Evolutionary conservation across 1,140 invertebrate species (phyloP).

Genomic region (Brachionus plicatilis): DNA sequence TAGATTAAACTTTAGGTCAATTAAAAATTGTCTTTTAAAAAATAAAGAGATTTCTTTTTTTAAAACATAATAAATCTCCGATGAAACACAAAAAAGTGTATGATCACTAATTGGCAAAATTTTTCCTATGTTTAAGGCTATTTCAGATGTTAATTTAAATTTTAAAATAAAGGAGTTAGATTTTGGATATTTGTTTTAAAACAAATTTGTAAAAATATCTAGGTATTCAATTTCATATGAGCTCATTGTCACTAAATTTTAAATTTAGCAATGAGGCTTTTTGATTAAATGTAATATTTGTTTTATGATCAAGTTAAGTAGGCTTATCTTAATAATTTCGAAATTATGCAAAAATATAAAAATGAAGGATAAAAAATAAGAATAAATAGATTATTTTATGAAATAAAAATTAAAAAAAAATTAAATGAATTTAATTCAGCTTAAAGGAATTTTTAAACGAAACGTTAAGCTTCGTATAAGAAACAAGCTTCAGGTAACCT

Average conservation of each 20-base stretch:
- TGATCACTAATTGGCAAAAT: no score
- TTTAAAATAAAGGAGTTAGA: background rate
- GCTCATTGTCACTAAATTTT: background rate
- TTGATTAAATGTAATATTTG: background rate
- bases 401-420: background rate
- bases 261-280: background rate
- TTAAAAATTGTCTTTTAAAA: no score
- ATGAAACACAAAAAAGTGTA: no score
- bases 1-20: no score
- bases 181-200: background rate
- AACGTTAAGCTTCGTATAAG: background rate
- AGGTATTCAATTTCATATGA: no score
- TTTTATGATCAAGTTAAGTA: background rate
- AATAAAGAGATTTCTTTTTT: no score
- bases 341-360: background rate
- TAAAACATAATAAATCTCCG: no score
- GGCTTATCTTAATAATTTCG: background rate
- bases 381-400: background rate
- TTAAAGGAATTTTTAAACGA: slow-evolving; percentile 10
- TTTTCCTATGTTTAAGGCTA: no score
- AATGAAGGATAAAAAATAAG: background rate
- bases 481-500: background rate
- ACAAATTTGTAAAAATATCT: no score
- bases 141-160: background rate
- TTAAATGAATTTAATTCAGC: background rate